Evolutionary conservation across 2,888 invertebrate species (phyloP).

Genomic region (Hydrotaea cyrtoneurina): DNA sequence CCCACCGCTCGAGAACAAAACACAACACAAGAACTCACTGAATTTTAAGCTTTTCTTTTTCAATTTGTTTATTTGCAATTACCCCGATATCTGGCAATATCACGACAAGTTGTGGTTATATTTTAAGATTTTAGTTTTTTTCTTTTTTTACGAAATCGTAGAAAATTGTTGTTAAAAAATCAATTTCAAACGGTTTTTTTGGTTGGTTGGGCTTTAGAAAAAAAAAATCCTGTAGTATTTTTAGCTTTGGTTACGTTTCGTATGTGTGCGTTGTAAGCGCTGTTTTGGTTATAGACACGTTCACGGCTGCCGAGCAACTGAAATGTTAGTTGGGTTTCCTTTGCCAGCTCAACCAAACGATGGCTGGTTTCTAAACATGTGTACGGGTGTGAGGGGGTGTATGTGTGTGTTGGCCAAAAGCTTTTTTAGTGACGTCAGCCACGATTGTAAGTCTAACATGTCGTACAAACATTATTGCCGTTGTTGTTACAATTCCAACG

Average conservation of each 20-base stretch:
- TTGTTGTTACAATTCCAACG: slow-evolving; percentile 22
- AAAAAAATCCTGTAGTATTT: not conserved
- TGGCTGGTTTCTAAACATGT: too few species aligned
- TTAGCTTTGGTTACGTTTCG: slow-evolving; percentile 25
- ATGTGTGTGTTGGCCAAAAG: slow-evolving; percentile 71
- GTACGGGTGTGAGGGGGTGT: slow-evolving; percentile 24
- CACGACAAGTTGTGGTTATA: too few species aligned
- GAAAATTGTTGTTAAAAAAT: slow-evolving; percentile 26
- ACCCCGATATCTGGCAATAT: not conserved
- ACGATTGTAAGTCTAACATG: slow-evolving; percentile 47
- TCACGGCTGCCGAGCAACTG: slow-evolving; percentile 76
- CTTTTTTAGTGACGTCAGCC: slow-evolving; percentile 78
- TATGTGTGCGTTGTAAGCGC: slow-evolving; percentile 12
- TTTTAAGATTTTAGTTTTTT: slow-evolving; percentile 2
- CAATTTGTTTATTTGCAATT: not conserved
- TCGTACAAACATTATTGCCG: slow-evolving; percentile 30
- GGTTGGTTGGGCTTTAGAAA: not conserved
- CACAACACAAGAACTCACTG: slow-evolving; percentile 5
- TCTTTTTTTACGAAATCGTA: slow-evolving; percentile 8
- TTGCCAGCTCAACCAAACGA: slow-evolving; percentile 41
- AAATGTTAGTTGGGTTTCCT: slow-evolving; percentile 64
- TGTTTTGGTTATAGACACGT: slow-evolving; percentile 68
- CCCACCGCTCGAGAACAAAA: slow-evolving; percentile 33
- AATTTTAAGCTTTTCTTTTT: not conserved
- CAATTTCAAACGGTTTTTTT: too few species aligned